Base-by-base conservation (phyloP, 2,888 invertebrate genomes). In the Glaucopsyche alexis region DNA sequence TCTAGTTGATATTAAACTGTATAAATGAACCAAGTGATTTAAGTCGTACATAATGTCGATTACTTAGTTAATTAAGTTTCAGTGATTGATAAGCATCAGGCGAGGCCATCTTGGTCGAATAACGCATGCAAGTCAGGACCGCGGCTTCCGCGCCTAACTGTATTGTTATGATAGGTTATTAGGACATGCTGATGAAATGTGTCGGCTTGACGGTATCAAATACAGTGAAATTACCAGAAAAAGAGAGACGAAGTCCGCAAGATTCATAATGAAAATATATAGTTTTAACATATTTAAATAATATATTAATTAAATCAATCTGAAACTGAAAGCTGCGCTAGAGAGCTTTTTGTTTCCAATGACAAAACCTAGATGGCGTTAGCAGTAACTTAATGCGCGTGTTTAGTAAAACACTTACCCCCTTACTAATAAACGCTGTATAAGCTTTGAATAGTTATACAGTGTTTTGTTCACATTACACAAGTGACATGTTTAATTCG, bases 41-140 rank as follows among this genome's bases (percentile, higher is more conserved):
- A 38, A 60, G 19, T 29, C 13, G 19, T 60, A 42, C 19, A 16
- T 67, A 45, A 45, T 16, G 8, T 16, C 47, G 4, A 65, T 65
- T 38, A 29, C 19, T 55, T 42, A 42, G 9, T 42, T 66, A 69
- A 69, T 69, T 47, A 14, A 13, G 49, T 49, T 19, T 49, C 13
- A 69, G 45, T 49, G 69, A 49, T 49, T 11, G 69, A 49, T 49
- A 69, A 69, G 47, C 69, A 69, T 69, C 67, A 29, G 69, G 47
- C 29, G 49, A 82, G 78, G 83, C 82, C 84, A 85, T 86, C 81
- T 83, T 84, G 82, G 73, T 14, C 75, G 77, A 29, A 80, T 84
- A 82, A 85, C 81, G 83, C 81, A 89, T 89, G 87, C 89, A 80
- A 80, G 88, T 86, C 89, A 89, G 87, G 89, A 83, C 75, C 76